phyloP scores from a whole-genome alignment of 2,797 vertebrate species.

The Margarornis squamiger region DNA sequence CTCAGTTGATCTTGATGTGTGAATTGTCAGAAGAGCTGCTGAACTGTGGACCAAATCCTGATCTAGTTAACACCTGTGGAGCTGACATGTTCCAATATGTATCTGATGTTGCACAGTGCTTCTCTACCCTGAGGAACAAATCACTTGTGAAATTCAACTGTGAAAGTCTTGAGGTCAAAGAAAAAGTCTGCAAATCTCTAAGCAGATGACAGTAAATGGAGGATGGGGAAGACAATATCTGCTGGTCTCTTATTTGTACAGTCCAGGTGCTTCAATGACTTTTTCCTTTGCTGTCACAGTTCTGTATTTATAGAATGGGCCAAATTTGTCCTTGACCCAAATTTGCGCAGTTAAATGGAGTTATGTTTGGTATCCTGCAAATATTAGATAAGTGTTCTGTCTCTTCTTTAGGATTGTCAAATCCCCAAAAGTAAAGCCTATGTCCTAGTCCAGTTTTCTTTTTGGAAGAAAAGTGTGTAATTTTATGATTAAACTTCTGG shows the following conservation, averaged over 20 bases:
- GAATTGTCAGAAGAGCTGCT: constrained; percentile 21
- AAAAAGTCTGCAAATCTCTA: neutral
- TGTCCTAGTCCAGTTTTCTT: neutral
- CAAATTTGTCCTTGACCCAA: neutral
- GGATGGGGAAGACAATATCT: neutral
- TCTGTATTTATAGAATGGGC: neutral
- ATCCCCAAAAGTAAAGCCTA: neutral
- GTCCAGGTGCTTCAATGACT: neutral
- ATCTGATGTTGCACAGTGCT: neutral
- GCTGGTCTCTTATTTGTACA: neutral
- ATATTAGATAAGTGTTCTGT: neutral
- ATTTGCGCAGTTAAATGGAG: neutral
- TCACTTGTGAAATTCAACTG: constrained; percentile 35
- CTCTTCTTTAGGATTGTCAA: constrained; percentile 3
- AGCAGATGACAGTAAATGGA: neutral
- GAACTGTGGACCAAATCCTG: constrained; percentile 10
- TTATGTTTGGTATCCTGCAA: neutral
- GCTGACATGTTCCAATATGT: neutral
- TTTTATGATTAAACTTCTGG: constrained; percentile 37
- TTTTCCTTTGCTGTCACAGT: neutral
- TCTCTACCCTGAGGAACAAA: constrained; percentile 25
- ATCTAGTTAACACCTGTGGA: constrained; percentile 23
- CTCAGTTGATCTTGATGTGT: constrained; percentile 20
- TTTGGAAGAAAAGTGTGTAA: constrained; percentile 3
- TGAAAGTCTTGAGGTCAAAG: neutral